These are phyloP conservation scores for Gnatocerus cornutus DNA, from an alignment of 2,888 invertebrate species.

Conservation along the genomic window DNA sequence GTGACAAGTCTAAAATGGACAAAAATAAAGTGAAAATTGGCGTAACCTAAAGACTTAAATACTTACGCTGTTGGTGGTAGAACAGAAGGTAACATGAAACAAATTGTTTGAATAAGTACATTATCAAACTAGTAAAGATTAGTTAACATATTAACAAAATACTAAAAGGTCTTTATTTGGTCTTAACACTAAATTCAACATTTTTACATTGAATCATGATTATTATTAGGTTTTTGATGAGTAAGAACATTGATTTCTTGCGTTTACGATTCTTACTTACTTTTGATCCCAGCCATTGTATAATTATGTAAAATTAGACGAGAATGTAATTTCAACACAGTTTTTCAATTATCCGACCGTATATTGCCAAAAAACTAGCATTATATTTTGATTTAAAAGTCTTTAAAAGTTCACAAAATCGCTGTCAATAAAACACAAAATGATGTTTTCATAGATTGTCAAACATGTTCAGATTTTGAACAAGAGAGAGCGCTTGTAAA, in stretches of 20 bases:
- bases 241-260: slow-evolving; percentile 34
- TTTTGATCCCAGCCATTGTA: slow-evolving; percentile 49
- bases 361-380: slow-evolving; percentile 24
- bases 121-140: slow-evolving; percentile 16
- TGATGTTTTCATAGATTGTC: slow-evolving; percentile 38
- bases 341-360: neutral
- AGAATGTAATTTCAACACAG: neutral
- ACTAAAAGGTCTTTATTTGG: no score
- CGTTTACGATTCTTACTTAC: slow-evolving; percentile 41
- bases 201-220: slow-evolving; percentile 39
- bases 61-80: slow-evolving; percentile 50
- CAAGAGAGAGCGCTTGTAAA: slow-evolving; percentile 8
- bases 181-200: slow-evolving; percentile 1
- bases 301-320: neutral
- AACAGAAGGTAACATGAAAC: slow-evolving; percentile 35
- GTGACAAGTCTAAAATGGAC: slow-evolving; percentile 81
- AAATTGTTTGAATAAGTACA: slow-evolving; percentile 2
- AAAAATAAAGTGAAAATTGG: no score
- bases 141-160: no score
- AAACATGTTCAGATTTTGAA: neutral
- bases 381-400: slow-evolving; percentile 33
- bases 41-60: slow-evolving; percentile 3
- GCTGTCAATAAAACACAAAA: slow-evolving; percentile 32
- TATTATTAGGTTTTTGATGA: slow-evolving; percentile 38
- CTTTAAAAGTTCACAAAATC: slow-evolving; percentile 18